These are phyloP conservation scores for Latrodectus hesperus DNA, from an alignment of 2,888 invertebrate species.

Conservation along the genomic window DNA sequence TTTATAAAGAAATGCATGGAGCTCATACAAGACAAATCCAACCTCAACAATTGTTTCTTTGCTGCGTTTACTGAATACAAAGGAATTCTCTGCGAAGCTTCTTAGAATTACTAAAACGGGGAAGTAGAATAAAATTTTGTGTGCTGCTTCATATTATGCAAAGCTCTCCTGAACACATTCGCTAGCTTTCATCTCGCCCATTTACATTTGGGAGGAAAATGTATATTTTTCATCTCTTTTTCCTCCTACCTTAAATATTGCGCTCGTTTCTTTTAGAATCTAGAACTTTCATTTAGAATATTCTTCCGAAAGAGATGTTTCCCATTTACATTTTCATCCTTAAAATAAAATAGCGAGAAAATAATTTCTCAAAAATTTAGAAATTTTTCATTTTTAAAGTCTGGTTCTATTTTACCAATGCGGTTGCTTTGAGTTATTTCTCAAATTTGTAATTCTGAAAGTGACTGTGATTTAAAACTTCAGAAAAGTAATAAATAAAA, in stretches of 20 bases:
- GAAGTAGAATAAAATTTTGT: not conserved
- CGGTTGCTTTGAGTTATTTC: no score
- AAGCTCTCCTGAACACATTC: constrained; percentile 18
- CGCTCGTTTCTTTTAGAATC: constrained; percentile 33
- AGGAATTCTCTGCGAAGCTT: not conserved
- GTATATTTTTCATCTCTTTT: constrained; percentile 9
- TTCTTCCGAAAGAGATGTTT: not conserved
- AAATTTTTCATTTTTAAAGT: no score
- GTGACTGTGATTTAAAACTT: no score
- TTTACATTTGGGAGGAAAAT: constrained; percentile 38
- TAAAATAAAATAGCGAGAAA: no score
- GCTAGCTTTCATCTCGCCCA: constrained; percentile 36
- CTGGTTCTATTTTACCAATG: no score
- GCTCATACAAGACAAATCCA: no score
- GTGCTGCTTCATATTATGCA: constrained; percentile 42
- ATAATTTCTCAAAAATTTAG: no score
- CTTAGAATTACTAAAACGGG: constrained; percentile 11
- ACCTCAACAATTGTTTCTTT: not conserved
- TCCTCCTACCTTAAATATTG: not conserved
- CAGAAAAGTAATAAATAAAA: no score
- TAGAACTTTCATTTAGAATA: constrained; percentile 22
- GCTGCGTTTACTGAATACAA: constrained; percentile 2
- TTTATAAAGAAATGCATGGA: no score
- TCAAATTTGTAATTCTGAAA: no score
- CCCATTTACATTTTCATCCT: no score